Percentiles rank a stretch among this genome's conserved stretches.
Conservation (phyloP, 2,888 invertebrate species). For the Metellina segmentata region DNA sequence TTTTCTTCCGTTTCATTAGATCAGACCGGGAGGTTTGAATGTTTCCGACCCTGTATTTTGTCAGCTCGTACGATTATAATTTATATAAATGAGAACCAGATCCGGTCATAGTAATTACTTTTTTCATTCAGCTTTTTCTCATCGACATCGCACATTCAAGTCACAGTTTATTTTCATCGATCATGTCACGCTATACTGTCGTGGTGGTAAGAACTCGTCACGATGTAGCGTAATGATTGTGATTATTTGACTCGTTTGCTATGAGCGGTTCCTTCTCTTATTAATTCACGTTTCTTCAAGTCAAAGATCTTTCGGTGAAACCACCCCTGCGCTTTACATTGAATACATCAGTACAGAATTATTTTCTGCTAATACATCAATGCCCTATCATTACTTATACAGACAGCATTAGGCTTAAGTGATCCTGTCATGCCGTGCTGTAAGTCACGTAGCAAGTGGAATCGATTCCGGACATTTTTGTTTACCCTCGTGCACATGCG, state of each 20-base stretch:
- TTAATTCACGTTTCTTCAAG: constrained; percentile 42
- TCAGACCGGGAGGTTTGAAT: constrained; percentile 14
- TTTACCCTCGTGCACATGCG: too few species aligned
- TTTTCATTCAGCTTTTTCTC: constrained; percentile 26
- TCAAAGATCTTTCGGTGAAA: constrained; percentile 31
- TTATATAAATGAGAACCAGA: constrained; percentile 50
- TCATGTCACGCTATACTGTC: constrained; percentile 64
- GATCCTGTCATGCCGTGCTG: neutral
- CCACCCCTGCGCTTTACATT: constrained; percentile 32
- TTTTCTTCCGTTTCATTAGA: constrained; percentile 30
- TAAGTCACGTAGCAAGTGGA: neutral
- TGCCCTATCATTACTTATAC: constrained; percentile 7
- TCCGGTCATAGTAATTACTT: constrained; percentile 51
- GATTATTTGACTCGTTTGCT: constrained; percentile 44
- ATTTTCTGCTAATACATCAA: constrained; percentile 9
- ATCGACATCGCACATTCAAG: constrained; percentile 24
- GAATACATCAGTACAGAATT: neutral
- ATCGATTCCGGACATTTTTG: neutral
- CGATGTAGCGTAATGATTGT: constrained; percentile 50
- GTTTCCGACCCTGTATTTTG: constrained; percentile 31
- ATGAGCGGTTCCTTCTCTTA: constrained; percentile 1
- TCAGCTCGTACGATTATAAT: constrained; percentile 40
- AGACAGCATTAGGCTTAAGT: neutral
- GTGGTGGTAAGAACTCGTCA: constrained; percentile 50
- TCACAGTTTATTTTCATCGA: constrained; percentile 62